phyloP scores from a whole-genome alignment of 2,797 vertebrate species.

The Anabacerthia variegaticeps region DNA sequence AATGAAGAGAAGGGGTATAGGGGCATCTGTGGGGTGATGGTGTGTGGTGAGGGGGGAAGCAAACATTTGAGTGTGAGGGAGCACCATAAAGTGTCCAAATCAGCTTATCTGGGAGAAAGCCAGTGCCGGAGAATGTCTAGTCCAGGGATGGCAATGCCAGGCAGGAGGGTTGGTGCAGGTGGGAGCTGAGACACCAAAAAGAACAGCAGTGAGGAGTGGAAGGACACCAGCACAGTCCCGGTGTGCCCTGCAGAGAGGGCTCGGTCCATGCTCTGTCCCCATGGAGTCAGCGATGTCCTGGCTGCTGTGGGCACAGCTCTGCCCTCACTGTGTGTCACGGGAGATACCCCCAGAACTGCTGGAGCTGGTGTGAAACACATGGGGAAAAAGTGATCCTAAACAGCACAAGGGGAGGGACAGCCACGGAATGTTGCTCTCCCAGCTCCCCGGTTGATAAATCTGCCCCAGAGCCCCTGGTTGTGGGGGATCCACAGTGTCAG shows the following conservation, averaged over 20 bases:
- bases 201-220: neutral
- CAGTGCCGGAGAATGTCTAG: accelerated
- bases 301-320: neutral
- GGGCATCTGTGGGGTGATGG: neutral
- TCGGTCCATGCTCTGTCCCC: accelerated
- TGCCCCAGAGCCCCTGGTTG: neutral
- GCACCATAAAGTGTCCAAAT: accelerated
- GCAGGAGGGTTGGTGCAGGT: neutral
- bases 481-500: accelerated
- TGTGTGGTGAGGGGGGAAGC: accelerated
- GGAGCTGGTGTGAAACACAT: neutral
- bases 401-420: neutral
- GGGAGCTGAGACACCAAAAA: neutral
- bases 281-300: accelerated
- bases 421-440: accelerated
- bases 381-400: neutral
- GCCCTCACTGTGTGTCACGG: neutral
- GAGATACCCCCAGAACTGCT: accelerated
- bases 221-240: neutral
- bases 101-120: neutral
- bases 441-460: neutral
- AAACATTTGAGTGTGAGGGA: neutral
- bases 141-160: accelerated
- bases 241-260: neutral
- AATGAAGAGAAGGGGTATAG: accelerated